Evolutionary conservation across 2,888 invertebrate genomes (phyloP), one percentile per base, ranked within the genome.

Genomic region (Drosophila cracens): DNA sequence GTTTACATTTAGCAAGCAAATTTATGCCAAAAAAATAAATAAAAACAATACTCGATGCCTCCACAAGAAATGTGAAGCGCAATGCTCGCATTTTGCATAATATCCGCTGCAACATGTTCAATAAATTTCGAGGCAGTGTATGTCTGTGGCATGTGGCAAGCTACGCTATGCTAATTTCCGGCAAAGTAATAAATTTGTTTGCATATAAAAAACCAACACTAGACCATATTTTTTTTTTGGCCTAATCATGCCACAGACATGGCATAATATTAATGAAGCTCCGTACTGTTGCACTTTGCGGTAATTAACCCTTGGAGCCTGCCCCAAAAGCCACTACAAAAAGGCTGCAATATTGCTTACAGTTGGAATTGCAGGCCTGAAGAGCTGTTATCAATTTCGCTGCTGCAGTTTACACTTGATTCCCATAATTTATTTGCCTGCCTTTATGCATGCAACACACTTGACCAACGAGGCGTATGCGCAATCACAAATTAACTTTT

Each of bases 141-240:
- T 16, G 49, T 46, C 33, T 51, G 48, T 43, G 62, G 34, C 36
- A 13, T 49, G 25, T n/a, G n/a, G 21, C 33, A 64, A 43, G 16
- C 46, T 8, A 25, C 70, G 59, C 52, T 56, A 65, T 74, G 71
- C 76, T 90, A 84, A 90, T 89, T 89, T 87, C 90, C 87, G 74
- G 48, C 34, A 40, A 34, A 58, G 67, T 61, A 84, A 76, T 78
- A 76, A 69, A 61, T 66, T 76, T 61, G 36, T 59, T 48, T 7
- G 33, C 43, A 48, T 34, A 29, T 43, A 48, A 54, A 57, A 29
- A 46, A 31, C 11, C 25, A 29, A 29, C 46, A 49, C 53, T 53
- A 34, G 51, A 56, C 36, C 38, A 25, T 25, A 27, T 48, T 63
- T 38, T 33, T 27, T 33, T 8, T 18, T 8, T 5, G 10, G 27